Evolutionary conservation across 2,113 vertebrate species (phyloP), one percentile per base, ranked within the genome.

Genomic region (Pygathrix nemaeus): DNA sequence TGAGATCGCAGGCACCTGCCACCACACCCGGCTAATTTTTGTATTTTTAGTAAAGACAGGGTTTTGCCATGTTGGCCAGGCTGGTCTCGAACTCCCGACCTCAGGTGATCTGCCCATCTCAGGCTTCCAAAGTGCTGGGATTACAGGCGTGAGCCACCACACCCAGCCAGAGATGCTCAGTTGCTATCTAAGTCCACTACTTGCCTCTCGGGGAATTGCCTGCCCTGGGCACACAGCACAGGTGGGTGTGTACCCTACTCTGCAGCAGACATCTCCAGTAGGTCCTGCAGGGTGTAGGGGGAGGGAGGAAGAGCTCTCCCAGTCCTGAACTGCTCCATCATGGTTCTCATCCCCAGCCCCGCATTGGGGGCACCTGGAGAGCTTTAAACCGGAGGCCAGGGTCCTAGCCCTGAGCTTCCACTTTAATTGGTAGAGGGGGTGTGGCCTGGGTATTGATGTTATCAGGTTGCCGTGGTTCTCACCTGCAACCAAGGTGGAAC

Each of bases 141-240:
- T 25, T 59, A 59, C 57, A 59, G 57, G 57, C 57, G 0, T 59
- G 23, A 59, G 57, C 23, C 57, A 59, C 23, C 9, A 59, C 57
- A 59, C 57, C 27, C 5, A 6, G 61, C 27, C 27, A 0, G 14
- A 30, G 43, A 43, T 0, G 1, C 23, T 4, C 21, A 2, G 12
- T 6, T 18, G 68, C 32, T 2, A 30, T 2, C 11, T 17, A 1
- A 17, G 18, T 0, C 1, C 1, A 8, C n/a, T 0, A 0, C 27
- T 21, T 0, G 13, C 27, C 48, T 52, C 59, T 21, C 1, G 5
- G 80, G 64, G 35, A 8, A 6, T 0, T 1, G 3, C 57, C 87
- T 43, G 75, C 40, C 23, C 21, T 2, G 10, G 40, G n/a, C 38
- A 5, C 1, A 0, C 18, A 12, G 5, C 0, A 2, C 1, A 5